A percentile compares a stretch with the other conserved stretches of the same genome.
phyloP scores from a whole-genome alignment of 2,888 invertebrate species.

The Crematogaster levior region DNA sequence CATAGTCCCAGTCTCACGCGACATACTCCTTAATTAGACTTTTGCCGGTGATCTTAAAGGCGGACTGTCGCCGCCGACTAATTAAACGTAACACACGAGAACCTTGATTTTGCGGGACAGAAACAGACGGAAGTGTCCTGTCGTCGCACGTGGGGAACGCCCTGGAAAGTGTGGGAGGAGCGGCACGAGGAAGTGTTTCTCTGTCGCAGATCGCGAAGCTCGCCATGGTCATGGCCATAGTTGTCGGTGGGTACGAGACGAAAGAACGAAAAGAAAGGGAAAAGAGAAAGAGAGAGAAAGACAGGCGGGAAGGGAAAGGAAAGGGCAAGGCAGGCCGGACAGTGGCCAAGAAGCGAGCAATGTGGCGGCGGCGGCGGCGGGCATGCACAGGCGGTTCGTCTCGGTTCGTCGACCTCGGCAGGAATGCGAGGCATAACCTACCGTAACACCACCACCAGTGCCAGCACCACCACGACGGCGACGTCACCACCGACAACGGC shows the following conservation, averaged over 20 bases:
- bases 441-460: constrained; percentile 81
- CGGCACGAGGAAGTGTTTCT: constrained; percentile 63
- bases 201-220: constrained; percentile 45
- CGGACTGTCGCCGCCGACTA: constrained; percentile 42
- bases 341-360: constrained; percentile 76
- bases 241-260: constrained; percentile 39
- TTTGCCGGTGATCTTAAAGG: constrained; percentile 27
- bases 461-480: constrained; percentile 70
- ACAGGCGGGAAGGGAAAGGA: constrained; percentile 66
- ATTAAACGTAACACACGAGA: constrained; percentile 38
- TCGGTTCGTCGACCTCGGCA: constrained; percentile 84
- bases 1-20: constrained; percentile 37
- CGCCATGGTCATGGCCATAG: constrained; percentile 19
- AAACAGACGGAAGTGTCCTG: constrained; percentile 57
- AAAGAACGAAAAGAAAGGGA: constrained; percentile 67
- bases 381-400: constrained; percentile 75
- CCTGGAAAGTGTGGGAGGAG: constrained; percentile 52
- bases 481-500: constrained; percentile 65
- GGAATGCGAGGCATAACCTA: constrained; percentile 85
- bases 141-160: constrained; percentile 41
- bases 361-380: constrained; percentile 61
- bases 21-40: constrained; percentile 41
- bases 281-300: constrained; percentile 38
- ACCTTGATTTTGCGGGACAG: constrained; percentile 32
- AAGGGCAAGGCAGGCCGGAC: constrained; percentile 75